These are phyloP conservation scores for Paralvinella palmiformis DNA, from an alignment of 1,140 invertebrate species.

Conservation along the genomic window DNA sequence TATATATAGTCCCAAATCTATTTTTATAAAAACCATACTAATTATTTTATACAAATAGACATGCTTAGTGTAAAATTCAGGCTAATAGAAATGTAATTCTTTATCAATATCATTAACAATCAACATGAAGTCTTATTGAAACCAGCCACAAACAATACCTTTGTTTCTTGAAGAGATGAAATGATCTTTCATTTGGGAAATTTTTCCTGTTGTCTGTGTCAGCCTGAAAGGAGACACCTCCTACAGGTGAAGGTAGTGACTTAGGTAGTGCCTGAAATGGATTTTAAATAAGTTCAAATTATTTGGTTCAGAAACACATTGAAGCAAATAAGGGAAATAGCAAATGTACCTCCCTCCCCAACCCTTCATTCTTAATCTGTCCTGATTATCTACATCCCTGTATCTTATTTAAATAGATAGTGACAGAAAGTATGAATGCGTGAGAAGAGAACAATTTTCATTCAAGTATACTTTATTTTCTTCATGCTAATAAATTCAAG, in stretches of 20 bases:
- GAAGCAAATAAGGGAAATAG: no score
- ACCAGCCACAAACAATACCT: slow-evolving; percentile 42
- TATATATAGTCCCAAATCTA: no score
- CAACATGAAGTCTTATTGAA: neutral
- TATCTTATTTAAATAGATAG: neutral
- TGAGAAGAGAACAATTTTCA: neutral
- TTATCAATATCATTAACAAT: no score
- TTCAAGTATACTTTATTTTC: neutral
- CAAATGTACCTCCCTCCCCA: no score
- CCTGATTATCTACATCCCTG: neutral
- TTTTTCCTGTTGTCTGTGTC: slow-evolving; percentile 78
- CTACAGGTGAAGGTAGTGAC: slow-evolving; percentile 31
- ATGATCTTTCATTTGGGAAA: slow-evolving; percentile 67
- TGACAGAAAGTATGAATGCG: neutral
- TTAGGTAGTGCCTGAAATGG: neutral
- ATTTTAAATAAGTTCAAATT: neutral
- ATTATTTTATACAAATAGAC: no score
- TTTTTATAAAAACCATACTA: no score
- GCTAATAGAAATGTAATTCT: no score
- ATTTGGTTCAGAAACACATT: neutral
- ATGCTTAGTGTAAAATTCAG: no score
- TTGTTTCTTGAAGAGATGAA: slow-evolving; percentile 74
- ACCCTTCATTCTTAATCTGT: no score
- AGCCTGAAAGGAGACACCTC: slow-evolving; percentile 59
- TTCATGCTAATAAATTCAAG: no score